Base-by-base conservation (phyloP, 2,888 invertebrate species). In the Cordylochernes scorpioides region DNA sequence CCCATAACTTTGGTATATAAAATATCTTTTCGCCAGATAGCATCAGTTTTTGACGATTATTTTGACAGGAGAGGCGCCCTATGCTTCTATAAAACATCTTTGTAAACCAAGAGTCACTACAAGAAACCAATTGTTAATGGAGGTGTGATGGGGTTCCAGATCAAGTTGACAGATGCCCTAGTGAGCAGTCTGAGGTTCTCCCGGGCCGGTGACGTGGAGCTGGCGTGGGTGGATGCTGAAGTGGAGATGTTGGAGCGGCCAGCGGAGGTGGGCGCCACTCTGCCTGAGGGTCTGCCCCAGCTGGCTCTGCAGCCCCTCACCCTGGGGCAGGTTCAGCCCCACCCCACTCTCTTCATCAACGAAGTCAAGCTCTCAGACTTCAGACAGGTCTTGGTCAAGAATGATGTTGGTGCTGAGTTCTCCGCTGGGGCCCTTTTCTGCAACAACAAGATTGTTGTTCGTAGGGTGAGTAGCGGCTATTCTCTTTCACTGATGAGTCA, bases 201-300 rank as follows among this genome's bases (percentile, higher is more conserved):
- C 36, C 68, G 68, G 46, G 70, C 71, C 2, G 69, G 68, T 25
- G 80, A 82, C 45, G 71, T 78, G 0, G 91, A 94, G 53, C 65
- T 97, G n/a, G 80, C 91, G 1, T 97, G 91, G 91, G 61, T 97
- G 8, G 71, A 80, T 49, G 82, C 77, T 0, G 60, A 67, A 42
- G 65, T 78, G 32, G 62, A 43, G 13, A 42, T 45, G 39, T 35
- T 42, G 24, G 39, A 39, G 25, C 41, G 45, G 15, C 44, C 44
- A 31, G 41, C 42, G 21, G 36, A 40, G 33, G 27, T 34, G 19
- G 25, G 25, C 9, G 12, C 19, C 14, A 28, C 34, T n/a, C n/a
- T n/a, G n/a, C n/a, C n/a, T n/a, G n/a, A n/a, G n/a, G n/a, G n/a
- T n/a, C n/a, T n/a, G n/a, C n/a, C n/a, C n/a, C n/a, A n/a, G n/a